These are phyloP conservation scores for Atlantisia rogersi DNA, from an alignment of 2,113 vertebrate genomes.

Conservation along the genomic window DNA sequence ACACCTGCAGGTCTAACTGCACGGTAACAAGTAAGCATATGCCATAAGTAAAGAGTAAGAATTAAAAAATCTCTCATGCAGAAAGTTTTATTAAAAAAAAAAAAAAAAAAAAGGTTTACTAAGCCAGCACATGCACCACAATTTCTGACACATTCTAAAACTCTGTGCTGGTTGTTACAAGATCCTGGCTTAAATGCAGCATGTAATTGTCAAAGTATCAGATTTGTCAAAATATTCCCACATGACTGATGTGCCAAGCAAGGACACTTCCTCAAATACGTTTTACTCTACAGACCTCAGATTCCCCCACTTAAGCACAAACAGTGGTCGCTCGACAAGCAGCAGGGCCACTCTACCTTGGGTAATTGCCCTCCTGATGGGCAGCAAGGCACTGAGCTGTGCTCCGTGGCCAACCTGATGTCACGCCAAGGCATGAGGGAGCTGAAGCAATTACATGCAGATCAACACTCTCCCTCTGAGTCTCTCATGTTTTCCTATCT, in stretches of 20 bases:
- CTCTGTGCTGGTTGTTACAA: neutral
- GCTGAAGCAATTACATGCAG: neutral
- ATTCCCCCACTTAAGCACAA: accelerated
- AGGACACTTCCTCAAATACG: neutral
- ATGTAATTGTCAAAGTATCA: neutral
- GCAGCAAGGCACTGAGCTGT: neutral
- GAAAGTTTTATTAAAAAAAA: neutral
- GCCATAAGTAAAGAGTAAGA: neutral
- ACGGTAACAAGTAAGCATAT: neutral
- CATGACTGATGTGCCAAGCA: neutral
- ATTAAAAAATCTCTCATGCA: accelerated
- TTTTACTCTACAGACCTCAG: neutral
- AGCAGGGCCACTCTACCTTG: accelerated
- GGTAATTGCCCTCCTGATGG: neutral
- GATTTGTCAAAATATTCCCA: neutral
- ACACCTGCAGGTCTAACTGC: neutral
- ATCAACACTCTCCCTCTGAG: too few species aligned
- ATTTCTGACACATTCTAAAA: neutral
- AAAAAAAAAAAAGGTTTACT: neutral
- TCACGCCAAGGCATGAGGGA: neutral
- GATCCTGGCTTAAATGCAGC: neutral
- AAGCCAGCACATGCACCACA: neutral
- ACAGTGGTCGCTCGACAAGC: accelerated
- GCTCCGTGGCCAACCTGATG: neutral
- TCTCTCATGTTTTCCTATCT: neutral